Base-by-base conservation (phyloP, 2,113 vertebrate species). In the Erinaceus europaeus region DNA sequence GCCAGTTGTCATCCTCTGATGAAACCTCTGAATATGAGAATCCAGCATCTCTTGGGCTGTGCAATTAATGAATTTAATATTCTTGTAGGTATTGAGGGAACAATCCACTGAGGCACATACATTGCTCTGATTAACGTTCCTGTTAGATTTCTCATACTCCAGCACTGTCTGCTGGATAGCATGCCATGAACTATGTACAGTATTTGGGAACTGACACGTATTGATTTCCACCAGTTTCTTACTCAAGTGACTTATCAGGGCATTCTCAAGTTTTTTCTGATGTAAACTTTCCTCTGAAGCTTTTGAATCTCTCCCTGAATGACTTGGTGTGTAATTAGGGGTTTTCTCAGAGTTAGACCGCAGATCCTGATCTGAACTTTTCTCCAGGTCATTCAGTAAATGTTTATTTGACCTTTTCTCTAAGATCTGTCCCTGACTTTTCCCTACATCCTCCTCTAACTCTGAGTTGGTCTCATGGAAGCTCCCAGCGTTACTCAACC, bases 151-250 rank as follows among this genome's bases (percentile, higher is more conserved):
- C 4, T 11, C 18, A 61, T 38, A 3, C 44, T 12, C 15, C 53
- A 38, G 9, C 2, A 34, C 3, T 32, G 25, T 23, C 27, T 42
- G 42, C 29, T 81, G 52, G 3, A 34, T 4, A 44, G 3, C 20
- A 9, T 68, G 13, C 57, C 36, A 4, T 52, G 62, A 57, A 32
- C 13, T 44, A 10, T 25, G 6, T 36, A 74, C 17, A 46, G 42
- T 9, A 29, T 0, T 4, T 29, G 69, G 74, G 14, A 81, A 14
- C 36, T 5, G 6, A 34, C 69, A 18, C 25, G 36, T 69, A 53
- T 10, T 36, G 46, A 74, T 86, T 42, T 79, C 81, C n/a, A 79
- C 69, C 2, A 13, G 36, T 52, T 92, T 74, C n/a, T 57, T 71
- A 25, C 6, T 38, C 36, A 89, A 15, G 21, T 87, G 78, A 64